Evolutionary conservation across 1,140 invertebrate genomes (phyloP), one percentile per base, ranked within the genome.

Genomic region (Arctopsyche grandis): DNA sequence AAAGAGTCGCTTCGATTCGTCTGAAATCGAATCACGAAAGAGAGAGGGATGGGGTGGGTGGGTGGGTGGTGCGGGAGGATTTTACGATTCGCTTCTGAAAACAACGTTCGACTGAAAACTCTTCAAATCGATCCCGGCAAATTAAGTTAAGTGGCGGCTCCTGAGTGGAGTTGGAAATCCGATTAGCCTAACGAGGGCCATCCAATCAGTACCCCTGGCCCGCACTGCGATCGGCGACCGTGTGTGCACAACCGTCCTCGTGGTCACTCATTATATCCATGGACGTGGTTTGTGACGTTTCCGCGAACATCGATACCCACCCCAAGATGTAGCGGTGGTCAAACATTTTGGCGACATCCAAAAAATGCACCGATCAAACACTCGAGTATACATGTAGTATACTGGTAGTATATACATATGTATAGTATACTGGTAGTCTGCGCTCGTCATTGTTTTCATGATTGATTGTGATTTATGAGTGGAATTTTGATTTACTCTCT

Each of bases 151-250:
- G 69, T 75, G 74, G 56, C 44, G 48, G 44, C 29, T 74, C 71
- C 56, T 38, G 77, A 81, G 77, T 76, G 38, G 63, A 79, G 80
- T 79, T 71, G 48, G 77, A 76, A 76, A 81, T 81, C 75, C 75
- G 80, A 81, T 81, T 81, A 81, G 26, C 73, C 76, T 79, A 81
- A 81, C 80, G 77, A 81, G 80, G 56, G 58, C 46, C 66, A 63
- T 78, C 77, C 77, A 81, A 81, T 81, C 80, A 81, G 80, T 78
- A 71, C 52, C 9, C 16, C 29, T 16, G n/a, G n/a, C n/a, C 9
- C 22, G 69, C 22, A 29, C 26, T 12, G n/a, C 16, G 56, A 44
- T 76, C 69, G 48, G 16, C 48, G 16, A 52, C 29, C 29, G 29
- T 38, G 29, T 52, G 16, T 52, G 12, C 12, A 52, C 48, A 52